Evolutionary conservation across 1,140 invertebrate genomes (phyloP), one percentile per base, ranked within the genome.

Genomic region (Drosophila subobscura): DNA sequence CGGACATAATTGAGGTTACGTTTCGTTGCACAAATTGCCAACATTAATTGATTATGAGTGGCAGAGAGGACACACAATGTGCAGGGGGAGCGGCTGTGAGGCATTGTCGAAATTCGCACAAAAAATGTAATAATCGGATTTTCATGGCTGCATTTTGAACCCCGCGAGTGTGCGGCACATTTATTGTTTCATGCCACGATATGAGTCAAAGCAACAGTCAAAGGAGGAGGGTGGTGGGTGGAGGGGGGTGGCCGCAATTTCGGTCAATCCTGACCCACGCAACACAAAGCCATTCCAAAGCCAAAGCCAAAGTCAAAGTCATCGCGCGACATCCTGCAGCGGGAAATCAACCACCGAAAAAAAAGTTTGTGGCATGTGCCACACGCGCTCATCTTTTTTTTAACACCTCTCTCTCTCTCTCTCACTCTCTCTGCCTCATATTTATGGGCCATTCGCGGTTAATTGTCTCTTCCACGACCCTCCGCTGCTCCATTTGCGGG

Each of bases 1-100:
- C 78, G 83, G 78, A 86, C 83, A 89, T 88, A 88, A 88, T 84
- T 89, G 84, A 89, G 84, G 84, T 89, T 89, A 84, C 85, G 68
- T 89, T 80, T 76, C 59, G 58, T 47, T 89, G 84, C 84, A 79
- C 84, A 89, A 89, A 89, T 89, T 89, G 84, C 84, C 79, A 71
- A 64, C 75, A 89, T 88, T 88, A 88, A 88, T 88, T 88, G 83
- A 88, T 88, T 88, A 64, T 79, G 50, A 63, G 50, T n/a, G 45
- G 40, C 45, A 50, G 46, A 7, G 27, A 29, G 10, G 10, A 20
- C 16, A 20, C 16, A 20, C 16, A 20, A 20, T 20, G 16, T 20
- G 37, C 10, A 23, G 29, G 16, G 25, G 47, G 10, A 10, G 8
- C 12, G 16, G 27, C 33, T 44, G 8, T 60, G 58, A 23, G 10